These are phyloP conservation scores for Miltochrista miniata DNA, from an alignment of 2,888 invertebrate genomes.

Conservation along the genomic window DNA sequence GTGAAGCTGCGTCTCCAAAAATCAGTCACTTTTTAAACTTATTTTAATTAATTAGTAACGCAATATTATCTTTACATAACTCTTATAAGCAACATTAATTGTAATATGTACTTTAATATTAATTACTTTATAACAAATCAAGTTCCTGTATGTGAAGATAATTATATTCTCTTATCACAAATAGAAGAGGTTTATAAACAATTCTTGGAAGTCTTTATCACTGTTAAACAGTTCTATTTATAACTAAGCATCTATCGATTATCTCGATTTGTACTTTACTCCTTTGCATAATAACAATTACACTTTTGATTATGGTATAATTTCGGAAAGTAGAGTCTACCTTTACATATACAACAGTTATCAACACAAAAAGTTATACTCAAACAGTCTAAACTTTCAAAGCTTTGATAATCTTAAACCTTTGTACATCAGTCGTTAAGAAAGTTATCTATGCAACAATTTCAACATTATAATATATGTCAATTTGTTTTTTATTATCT, in stretches of 20 bases:
- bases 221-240: conserved; percentile 38
- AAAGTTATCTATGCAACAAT: no score
- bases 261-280: conserved; percentile 34
- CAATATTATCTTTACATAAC: conserved; percentile 27
- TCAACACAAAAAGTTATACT: no score
- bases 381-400: not conserved
- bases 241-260: conserved; percentile 14
- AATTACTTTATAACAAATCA: conserved; percentile 10
- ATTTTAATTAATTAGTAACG: conserved; percentile 22
- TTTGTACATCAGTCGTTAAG: no score
- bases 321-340: no score
- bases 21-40: conserved; percentile 53
- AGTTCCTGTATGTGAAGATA: conserved; percentile 17
- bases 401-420: not conserved
- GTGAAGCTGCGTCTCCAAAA: conserved; percentile 13
- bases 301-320: no score
- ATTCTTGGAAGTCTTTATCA: conserved; percentile 27
- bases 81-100: conserved; percentile 29
- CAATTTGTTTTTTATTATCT: no score
- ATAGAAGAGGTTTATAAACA: conserved; percentile 30
- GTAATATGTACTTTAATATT: conserved; percentile 18
- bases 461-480: no score
- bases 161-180: conserved; percentile 46
- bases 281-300: not conserved
- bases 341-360: no score